Percentiles rank a stretch among this genome's conserved stretches.
Conservation (phyloP, 2,888 invertebrate genomes). For the Chrysopilus asiliformis region DNA sequence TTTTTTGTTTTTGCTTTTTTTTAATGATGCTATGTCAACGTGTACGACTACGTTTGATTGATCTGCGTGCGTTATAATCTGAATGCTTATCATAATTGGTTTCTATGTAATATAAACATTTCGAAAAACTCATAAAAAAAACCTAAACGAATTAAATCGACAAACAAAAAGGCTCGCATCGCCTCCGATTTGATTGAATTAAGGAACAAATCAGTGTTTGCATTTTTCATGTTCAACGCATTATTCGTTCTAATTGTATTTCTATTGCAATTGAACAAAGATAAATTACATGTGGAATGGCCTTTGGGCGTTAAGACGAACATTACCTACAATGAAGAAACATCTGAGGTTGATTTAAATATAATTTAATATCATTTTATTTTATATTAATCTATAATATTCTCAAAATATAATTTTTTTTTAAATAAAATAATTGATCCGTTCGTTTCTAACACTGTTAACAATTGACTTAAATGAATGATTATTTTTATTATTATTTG, state of each 20-base stretch:
- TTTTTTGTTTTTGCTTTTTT: constrained; percentile 20
- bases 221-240: constrained; percentile 99
- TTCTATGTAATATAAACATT: too few relatives aligned
- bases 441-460: too few relatives aligned
- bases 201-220: constrained; percentile 93
- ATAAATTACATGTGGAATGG: constrained; percentile 95
- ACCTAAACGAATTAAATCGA: too few relatives aligned
- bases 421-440: too few relatives aligned
- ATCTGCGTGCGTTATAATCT: too few relatives aligned
- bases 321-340: constrained; percentile 85
- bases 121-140: constrained; percentile 6
- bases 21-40: too few relatives aligned
- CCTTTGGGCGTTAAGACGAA: constrained; percentile 90
- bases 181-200: constrained; percentile 85
- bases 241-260: constrained; percentile 98
- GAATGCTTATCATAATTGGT: too few relatives aligned
- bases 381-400: constrained; percentile 15
- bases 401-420: too few relatives aligned
- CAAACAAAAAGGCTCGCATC: constrained; percentile 58
- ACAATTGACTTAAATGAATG: too few relatives aligned
- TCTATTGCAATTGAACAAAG: constrained; percentile 97
- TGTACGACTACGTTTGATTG: constrained; percentile 1
- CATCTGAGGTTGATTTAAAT: constrained; percentile 77
- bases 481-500: too few relatives aligned
- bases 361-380: constrained; percentile 9